These are phyloP conservation scores for Syndactyla subalaris DNA, from an alignment of 2,797 vertebrate species.

Conservation along the genomic window DNA sequence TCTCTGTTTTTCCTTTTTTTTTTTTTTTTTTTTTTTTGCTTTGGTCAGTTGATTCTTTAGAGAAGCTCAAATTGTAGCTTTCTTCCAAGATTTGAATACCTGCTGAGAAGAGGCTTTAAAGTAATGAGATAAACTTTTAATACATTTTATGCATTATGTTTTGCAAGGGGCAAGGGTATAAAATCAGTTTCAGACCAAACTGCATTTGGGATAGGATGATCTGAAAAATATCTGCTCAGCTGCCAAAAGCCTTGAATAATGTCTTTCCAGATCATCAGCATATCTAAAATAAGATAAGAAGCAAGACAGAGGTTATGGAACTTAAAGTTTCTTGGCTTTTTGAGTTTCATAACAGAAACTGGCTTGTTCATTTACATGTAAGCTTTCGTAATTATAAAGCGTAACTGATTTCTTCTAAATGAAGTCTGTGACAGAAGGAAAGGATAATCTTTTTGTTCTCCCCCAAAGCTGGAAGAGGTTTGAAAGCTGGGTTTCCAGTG, in stretches of 20 bases:
- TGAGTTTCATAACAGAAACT: background rate
- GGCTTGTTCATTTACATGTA: background rate
- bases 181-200: background rate
- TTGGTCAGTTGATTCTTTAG: background rate
- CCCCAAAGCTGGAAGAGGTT: background rate
- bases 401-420: background rate
- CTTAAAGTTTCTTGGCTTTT: background rate
- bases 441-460: accelerated
- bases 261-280: background rate
- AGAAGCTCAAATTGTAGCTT: background rate
- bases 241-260: background rate
- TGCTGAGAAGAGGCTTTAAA: background rate
- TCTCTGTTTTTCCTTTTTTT: background rate
- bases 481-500: background rate
- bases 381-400: background rate
- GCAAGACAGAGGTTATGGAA: background rate
- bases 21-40: background rate
- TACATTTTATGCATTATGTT: background rate
- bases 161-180: background rate
- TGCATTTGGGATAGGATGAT: background rate
- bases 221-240: background rate
- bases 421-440: background rate
- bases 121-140: background rate
- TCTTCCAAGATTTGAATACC: background rate
- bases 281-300: background rate